phyloP scores from a whole-genome alignment of 2,797 vertebrate species.

The Lophotriccus pileatus region DNA sequence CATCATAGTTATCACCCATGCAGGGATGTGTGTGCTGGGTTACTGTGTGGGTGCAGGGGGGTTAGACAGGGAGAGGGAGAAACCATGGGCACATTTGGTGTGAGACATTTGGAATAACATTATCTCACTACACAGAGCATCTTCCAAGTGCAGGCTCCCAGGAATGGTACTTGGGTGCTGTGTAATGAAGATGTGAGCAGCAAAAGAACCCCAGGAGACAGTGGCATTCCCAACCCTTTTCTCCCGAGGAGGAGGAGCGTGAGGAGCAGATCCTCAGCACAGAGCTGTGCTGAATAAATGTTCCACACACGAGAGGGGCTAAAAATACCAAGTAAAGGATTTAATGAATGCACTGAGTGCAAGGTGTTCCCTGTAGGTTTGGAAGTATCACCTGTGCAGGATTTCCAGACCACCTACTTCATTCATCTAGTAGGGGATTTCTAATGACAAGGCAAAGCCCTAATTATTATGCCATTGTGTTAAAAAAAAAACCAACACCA shows the following conservation, averaged over 20 bases:
- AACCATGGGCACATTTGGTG: rapidly evolving
- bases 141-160: neutral
- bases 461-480: neutral
- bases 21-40: neutral
- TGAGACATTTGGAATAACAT: neutral
- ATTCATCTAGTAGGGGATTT: neutral
- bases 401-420: neutral
- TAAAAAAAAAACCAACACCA: neutral
- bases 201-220: neutral
- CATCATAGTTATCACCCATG: neutral
- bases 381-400: neutral
- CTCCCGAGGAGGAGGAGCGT: slow-evolving; percentile 28
- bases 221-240: neutral
- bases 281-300: neutral
- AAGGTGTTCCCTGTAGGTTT: slow-evolving; percentile 54
- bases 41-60: neutral
- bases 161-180: neutral
- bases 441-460: neutral
- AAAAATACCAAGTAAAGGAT: slow-evolving; percentile 28
- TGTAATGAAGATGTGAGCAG: neutral
- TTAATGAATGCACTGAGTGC: slow-evolving; percentile 75
- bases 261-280: slow-evolving; percentile 5
- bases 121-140: neutral
- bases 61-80: neutral
- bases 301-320: slow-evolving; percentile 6